Evolutionary conservation across 2,797 vertebrate genomes (phyloP).

Genomic region (Ceyx erithaca): DNA sequence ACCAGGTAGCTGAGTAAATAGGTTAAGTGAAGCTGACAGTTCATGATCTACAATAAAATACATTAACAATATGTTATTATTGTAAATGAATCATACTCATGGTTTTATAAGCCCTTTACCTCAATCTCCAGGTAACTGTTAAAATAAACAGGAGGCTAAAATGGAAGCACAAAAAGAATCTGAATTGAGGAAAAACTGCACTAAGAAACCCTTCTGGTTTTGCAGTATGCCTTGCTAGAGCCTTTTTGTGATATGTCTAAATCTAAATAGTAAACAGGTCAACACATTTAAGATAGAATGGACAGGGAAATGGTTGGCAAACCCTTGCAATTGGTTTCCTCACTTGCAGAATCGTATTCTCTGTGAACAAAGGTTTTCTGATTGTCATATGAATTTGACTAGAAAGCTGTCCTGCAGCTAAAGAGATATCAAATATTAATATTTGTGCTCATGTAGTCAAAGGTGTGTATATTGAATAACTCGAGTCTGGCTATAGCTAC

Average conservation of each 20-base stretch:
- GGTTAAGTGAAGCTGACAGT: neutral
- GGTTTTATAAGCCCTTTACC: neutral
- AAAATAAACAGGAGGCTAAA: neutral
- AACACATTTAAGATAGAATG: neutral
- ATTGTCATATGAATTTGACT: constrained; percentile 15
- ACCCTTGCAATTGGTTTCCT: neutral
- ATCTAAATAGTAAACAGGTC: neutral
- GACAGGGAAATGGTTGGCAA: neutral
- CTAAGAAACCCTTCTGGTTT: neutral
- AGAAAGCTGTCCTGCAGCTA: neutral
- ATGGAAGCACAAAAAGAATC: neutral
- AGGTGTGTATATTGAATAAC: neutral
- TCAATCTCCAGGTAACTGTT: neutral
- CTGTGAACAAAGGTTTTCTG: constrained; percentile 21
- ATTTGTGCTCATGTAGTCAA: neutral
- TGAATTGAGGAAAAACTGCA: neutral
- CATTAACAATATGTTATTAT: neutral
- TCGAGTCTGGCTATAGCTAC: neutral
- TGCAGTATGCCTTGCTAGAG: neutral
- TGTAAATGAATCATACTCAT: neutral
- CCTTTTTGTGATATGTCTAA: neutral
- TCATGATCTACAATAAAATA: neutral
- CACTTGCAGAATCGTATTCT: neutral
- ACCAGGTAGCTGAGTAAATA: neutral
- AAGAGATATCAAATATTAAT: constrained; percentile 42